phyloP scores from a whole-genome alignment of 1,140 invertebrate genomes.

The Vanessa tameamea region DNA sequence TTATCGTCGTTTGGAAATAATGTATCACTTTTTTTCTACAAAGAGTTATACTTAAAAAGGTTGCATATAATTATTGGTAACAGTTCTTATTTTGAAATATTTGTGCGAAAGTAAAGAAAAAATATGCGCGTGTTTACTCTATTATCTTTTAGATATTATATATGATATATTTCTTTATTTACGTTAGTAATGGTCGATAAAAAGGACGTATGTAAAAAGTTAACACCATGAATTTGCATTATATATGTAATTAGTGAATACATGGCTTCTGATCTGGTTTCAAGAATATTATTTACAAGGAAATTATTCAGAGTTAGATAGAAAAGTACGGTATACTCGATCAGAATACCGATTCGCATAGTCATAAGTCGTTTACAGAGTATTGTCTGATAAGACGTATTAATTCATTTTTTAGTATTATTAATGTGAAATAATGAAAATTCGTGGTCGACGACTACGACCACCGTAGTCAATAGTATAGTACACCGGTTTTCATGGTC shows the following conservation, averaged over 20 bases:
- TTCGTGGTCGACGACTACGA: too few species aligned
- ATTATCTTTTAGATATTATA: neutral
- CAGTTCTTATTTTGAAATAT: too few species aligned
- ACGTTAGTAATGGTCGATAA: too few species aligned
- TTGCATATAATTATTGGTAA: too few species aligned
- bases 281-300: conserved; percentile 34
- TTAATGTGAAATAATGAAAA: neutral
- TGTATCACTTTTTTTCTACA: too few species aligned
- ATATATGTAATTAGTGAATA: conserved; percentile 10
- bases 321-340: conserved; percentile 36
- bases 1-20: too few species aligned
- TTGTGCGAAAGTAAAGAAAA: too few species aligned
- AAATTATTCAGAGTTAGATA: conserved; percentile 39
- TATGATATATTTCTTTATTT: neutral
- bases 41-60: too few species aligned
- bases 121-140: too few species aligned
- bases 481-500: too few species aligned
- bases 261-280: conserved; percentile 14
- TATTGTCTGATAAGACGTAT: neutral
- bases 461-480: too few species aligned
- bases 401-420: neutral
- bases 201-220: too few species aligned
- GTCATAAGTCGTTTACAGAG: conserved; percentile 36
- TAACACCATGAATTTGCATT: neutral
- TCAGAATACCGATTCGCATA: conserved; percentile 37